A percentile compares a stretch with the other conserved stretches of the same genome.
Conservation (phyloP, 2,113 vertebrate species). For the Callorhinus ursinus region DNA sequence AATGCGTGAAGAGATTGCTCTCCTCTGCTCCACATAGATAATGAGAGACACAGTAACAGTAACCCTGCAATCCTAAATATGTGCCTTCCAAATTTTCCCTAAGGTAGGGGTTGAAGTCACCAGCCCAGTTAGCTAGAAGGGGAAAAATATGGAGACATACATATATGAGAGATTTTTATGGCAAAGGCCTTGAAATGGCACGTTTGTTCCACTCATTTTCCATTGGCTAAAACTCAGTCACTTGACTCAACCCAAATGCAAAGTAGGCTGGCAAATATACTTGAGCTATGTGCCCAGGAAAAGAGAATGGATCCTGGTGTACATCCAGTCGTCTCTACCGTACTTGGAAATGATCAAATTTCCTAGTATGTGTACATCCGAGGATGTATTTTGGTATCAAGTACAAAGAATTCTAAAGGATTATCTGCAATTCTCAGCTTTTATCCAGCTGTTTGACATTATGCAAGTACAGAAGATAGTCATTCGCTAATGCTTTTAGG, state of each 20-base stretch:
- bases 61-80: background rate
- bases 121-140: background rate
- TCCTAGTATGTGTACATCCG: background rate
- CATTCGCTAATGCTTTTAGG: background rate
- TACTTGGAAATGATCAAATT: background rate
- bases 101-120: background rate
- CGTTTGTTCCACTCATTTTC: background rate
- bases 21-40: background rate
- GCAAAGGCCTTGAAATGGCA: background rate
- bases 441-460: slow-evolving; percentile 25
- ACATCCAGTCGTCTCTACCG: background rate
- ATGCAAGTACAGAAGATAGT: background rate
- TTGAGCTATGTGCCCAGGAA: background rate
- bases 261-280: background rate
- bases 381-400: background rate
- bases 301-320: background rate
- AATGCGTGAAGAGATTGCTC: background rate
- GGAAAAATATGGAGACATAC: background rate
- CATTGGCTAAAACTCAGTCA: background rate
- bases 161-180: background rate
- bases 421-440: slow-evolving; percentile 20
- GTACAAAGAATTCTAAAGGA: background rate
- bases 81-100: background rate
- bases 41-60: background rate
- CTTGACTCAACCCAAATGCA: background rate